Conservation (phyloP, 2,797 vertebrate genomes). For the Florisuga fusca region DNA sequence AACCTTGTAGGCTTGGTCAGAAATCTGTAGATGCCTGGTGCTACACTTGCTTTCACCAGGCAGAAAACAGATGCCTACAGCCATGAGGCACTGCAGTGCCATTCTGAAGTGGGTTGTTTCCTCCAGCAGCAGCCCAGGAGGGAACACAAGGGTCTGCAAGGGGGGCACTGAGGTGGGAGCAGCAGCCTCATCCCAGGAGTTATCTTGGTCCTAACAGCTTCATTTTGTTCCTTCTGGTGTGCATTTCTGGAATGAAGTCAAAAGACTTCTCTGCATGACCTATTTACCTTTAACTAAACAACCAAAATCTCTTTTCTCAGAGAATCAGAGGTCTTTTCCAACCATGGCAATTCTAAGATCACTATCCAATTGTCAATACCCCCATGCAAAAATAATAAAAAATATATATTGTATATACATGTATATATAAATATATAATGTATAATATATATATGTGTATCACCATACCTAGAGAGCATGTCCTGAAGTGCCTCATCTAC, state of each 20-base stretch:
- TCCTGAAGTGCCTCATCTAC: too few relatives aligned
- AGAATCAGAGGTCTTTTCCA: too few relatives aligned
- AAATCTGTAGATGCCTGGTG: background rate
- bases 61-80: fast-evolving
- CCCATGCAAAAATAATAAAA: too few relatives aligned
- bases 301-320: background rate
- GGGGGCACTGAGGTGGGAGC: fast-evolving
- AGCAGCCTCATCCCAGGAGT: fast-evolving
- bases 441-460: too few relatives aligned
- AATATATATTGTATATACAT: too few relatives aligned
- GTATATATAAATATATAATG: too few relatives aligned
- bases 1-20: background rate
- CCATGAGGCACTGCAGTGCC: background rate
- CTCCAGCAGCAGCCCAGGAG: background rate
- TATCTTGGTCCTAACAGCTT: background rate
- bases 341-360: too few relatives aligned
- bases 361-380: too few relatives aligned
- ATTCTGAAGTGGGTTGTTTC: background rate
- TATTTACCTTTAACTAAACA: background rate
- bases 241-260: too few relatives aligned
- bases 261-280: too few relatives aligned
- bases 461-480: too few relatives aligned
- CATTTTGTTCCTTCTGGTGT: fast-evolving
- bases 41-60: background rate
- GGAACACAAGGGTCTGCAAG: background rate